Evolutionary conservation across 2,888 invertebrate species (phyloP).

Genomic region (Neoaliturus tenellus): DNA sequence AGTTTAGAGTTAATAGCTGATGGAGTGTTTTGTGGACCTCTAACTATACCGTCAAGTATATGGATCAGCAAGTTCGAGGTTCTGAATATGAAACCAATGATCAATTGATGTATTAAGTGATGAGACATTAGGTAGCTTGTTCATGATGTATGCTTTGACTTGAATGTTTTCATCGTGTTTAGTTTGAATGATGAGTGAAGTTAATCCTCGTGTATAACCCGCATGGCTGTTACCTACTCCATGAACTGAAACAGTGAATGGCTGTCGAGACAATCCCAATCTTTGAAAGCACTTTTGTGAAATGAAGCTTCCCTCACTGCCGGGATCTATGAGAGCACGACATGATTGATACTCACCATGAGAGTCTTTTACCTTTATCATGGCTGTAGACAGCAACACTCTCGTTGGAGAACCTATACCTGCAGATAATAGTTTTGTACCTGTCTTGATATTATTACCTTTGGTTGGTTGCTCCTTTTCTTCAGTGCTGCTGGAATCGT

Average conservation of each 20-base stretch:
- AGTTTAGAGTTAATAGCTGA: background rate
- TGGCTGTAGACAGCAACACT: background rate
- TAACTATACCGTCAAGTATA: background rate
- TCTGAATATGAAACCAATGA: conserved; percentile 21
- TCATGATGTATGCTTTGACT: conserved; percentile 8
- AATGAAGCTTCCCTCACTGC: conserved; percentile 16
- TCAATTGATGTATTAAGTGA: background rate
- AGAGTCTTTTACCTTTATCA: background rate
- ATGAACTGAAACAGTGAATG: background rate
- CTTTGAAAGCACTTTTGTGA: background rate
- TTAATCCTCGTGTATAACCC: conserved; percentile 19
- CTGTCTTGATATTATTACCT: background rate
- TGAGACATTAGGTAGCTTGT: background rate
- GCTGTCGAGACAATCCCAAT: background rate
- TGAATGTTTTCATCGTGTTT: conserved; percentile 26
- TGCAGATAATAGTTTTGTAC: background rate
- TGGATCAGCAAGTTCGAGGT: conserved; percentile 24
- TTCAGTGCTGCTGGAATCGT: background rate
- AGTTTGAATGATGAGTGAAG: background rate
- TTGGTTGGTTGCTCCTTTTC: background rate
- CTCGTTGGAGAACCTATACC: background rate
- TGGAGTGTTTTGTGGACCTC: conserved; percentile 23
- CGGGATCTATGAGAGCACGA: background rate
- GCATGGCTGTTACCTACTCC: conserved; percentile 10
- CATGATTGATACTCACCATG: background rate